Conservation (phyloP, 1,140 invertebrate genomes). For the Scaptodrosophila lebanonensis region DNA sequence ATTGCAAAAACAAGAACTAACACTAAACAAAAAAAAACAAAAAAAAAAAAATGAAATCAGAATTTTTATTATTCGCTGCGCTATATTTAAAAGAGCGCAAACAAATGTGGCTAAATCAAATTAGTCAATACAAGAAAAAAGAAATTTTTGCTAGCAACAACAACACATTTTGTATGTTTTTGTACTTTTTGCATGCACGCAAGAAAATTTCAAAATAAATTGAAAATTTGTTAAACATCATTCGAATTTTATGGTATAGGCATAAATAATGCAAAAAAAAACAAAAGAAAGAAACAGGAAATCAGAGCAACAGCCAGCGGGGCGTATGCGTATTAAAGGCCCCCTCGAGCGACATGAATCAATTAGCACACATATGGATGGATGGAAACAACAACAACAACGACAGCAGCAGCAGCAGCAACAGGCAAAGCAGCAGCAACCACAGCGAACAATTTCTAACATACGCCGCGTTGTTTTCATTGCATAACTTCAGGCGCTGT, state of each 20-base stretch:
- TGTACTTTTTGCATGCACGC: not conserved
- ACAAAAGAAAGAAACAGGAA: not conserved
- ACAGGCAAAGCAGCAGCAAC: no score
- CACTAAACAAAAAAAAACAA: not conserved
- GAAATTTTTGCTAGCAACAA: constrained; percentile 19
- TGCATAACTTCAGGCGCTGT: constrained; percentile 50
- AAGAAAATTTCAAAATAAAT: constrained; percentile 34
- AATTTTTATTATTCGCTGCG: constrained; percentile 52
- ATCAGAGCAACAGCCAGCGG: constrained; percentile 13
- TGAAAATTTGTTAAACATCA: constrained; percentile 33
- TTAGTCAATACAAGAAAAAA: constrained; percentile 45
- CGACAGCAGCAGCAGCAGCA: no score
- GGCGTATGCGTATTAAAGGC: constrained; percentile 39
- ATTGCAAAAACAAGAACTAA: not conserved
- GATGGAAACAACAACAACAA: no score
- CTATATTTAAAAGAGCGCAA: no score
- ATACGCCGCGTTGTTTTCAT: constrained; percentile 18
- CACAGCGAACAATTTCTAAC: no score
- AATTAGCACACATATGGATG: no score
- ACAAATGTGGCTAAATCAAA: constrained; percentile 24
- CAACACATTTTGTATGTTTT: not conserved
- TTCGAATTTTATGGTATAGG: not conserved
- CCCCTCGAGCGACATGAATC: no score
- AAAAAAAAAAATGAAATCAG: constrained; percentile 57
- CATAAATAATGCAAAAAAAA: not conserved